phyloP scores from a whole-genome alignment of 2,113 vertebrate genomes.

The Phalacrocorax aristotelis region DNA sequence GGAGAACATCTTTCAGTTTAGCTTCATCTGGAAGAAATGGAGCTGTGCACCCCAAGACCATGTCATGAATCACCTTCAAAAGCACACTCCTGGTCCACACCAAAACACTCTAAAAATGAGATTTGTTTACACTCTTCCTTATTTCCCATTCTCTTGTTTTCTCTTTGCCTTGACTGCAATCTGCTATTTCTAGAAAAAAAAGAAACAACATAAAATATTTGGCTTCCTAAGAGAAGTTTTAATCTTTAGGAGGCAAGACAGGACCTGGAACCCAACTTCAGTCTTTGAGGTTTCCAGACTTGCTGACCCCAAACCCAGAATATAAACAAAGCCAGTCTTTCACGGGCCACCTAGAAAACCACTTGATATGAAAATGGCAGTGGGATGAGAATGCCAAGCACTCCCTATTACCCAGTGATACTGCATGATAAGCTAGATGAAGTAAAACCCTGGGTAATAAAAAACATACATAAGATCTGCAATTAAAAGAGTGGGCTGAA shows the following conservation, averaged over 20 bases:
- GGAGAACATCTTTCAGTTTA: background rate
- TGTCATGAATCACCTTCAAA: background rate
- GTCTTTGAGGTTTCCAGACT: background rate
- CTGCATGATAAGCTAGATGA: background rate
- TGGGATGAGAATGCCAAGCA: background rate
- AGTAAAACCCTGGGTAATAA: background rate
- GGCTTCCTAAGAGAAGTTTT: background rate
- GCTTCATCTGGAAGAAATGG: background rate
- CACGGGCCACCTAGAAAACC: background rate
- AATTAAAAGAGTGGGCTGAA: background rate
- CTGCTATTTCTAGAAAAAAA: background rate
- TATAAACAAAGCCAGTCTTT: background rate
- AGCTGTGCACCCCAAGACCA: background rate
- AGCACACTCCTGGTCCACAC: accelerated
- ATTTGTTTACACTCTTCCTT: background rate
- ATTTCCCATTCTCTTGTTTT: background rate
- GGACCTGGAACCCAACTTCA: background rate
- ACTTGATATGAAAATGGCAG: background rate
- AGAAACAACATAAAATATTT: background rate
- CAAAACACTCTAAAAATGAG: background rate
- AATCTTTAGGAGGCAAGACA: background rate
- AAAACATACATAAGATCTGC: background rate
- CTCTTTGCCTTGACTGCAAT: background rate
- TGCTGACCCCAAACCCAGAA: background rate
- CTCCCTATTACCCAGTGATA: background rate